Conservation (phyloP, 1,140 invertebrate species). For the Nebria ingens region DNA sequence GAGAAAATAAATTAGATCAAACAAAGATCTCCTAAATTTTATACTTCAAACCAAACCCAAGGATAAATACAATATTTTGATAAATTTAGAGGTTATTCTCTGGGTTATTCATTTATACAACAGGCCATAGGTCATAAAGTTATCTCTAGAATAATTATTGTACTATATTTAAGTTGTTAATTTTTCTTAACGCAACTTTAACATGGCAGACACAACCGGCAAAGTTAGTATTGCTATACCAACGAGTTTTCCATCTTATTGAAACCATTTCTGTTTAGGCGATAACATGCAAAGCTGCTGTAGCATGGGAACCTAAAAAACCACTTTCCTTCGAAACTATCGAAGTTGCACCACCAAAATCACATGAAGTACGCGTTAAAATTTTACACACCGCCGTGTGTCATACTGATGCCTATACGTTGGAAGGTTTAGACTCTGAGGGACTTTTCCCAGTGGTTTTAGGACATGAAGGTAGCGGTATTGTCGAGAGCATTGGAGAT, state of each 20-base stretch:
- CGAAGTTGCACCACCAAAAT: conserved; percentile 90
- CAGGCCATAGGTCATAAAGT: no score
- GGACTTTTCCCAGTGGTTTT: conserved; percentile 88
- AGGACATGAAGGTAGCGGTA: conserved; percentile 89
- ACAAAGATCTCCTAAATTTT: no score
- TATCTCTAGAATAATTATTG: no score
- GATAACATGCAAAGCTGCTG: conserved; percentile 84
- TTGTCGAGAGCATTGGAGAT: conserved; percentile 92
- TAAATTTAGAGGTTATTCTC: no score
- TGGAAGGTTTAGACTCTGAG: conserved; percentile 87
- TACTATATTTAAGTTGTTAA: no score
- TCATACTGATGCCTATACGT: conserved; percentile 94
- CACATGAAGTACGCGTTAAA: conserved; percentile 73
- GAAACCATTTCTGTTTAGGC: conserved; percentile 37
- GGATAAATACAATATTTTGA: no score
- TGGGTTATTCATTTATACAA: no score
- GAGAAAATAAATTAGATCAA: no score
- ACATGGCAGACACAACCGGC: background rate
- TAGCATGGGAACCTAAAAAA: conserved; percentile 83
- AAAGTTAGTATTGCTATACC: background rate
- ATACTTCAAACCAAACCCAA: no score
- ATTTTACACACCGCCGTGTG: conserved; percentile 85
- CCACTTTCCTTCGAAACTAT: conserved; percentile 82
- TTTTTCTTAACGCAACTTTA: no score
- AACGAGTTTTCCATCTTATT: background rate